Conservation (phyloP, 1,140 invertebrate genomes). For the Diachasmimorpha longicaudata region DNA sequence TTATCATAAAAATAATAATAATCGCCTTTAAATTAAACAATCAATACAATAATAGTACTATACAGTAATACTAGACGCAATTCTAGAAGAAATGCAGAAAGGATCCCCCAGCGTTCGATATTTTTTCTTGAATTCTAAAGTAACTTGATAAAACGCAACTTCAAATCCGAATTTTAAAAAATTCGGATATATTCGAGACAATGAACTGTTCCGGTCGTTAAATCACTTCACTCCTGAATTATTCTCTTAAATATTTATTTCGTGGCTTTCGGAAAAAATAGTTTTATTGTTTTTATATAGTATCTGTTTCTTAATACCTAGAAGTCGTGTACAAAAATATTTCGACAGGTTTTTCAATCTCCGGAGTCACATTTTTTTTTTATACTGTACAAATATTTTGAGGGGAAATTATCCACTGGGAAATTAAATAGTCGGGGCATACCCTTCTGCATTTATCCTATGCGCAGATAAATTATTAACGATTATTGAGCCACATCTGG, state of each 20-base stretch:
- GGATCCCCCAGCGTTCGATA: not conserved
- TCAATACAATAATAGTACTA: constrained; percentile 24
- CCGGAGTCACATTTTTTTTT: constrained; percentile 11
- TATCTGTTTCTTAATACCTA: constrained; percentile 11
- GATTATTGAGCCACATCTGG: constrained; percentile 58
- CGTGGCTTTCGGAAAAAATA: not conserved
- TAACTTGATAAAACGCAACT: not conserved
- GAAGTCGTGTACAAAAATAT: constrained; percentile 51
- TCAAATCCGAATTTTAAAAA: not conserved
- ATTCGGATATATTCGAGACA: no score
- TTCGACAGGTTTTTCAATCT: constrained; percentile 10
- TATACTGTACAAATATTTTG: constrained; percentile 23
- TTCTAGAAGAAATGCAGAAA: constrained; percentile 48
- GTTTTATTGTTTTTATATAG: not conserved
- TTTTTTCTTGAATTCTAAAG: not conserved
- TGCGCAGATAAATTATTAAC: constrained; percentile 35
- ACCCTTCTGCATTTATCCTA: constrained; percentile 46
- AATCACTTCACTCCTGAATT: not conserved
- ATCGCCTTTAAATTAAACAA: not conserved
- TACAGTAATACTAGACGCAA: constrained; percentile 54
- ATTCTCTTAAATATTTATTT: not conserved
- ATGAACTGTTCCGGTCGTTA: not conserved
- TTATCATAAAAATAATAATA: not conserved
- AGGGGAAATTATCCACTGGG: constrained; percentile 32
- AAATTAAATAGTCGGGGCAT: constrained; percentile 25